Base-by-base conservation (phyloP, 2,888 invertebrate species). In the Tipula unca region DNA sequence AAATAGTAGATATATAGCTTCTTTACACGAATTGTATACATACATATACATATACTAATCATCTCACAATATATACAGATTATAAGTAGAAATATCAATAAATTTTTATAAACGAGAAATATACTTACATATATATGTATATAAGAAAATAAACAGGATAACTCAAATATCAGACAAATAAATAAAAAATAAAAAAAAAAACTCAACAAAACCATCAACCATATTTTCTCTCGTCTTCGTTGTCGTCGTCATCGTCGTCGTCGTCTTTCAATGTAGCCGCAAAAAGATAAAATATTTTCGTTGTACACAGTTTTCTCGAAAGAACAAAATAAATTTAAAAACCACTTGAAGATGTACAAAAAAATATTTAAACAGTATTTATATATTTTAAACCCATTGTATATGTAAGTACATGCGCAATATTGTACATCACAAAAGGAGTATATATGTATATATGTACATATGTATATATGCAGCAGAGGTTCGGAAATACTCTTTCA, bases 141-240 rank as follows among this genome's bases (percentile, higher is more conserved):
- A 25, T 54, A 54, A 54, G 48, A 69, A 69, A 69, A 69, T 69
- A 69, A 69, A 69, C 69, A 39, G 29, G 85, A 29, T 85, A 29
- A 42, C 42, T 85, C 29, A 25, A 86, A 83, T 48, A 69, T 48
- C 20, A 42, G 85, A 86, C 84, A 85, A 85, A 36, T 36, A 39
- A 20, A 39, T 83, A 85, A 82, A n/a, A 85, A 39, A 20, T 35
- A 82, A 85, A 39, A 20, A 39, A 82, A 85, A 82, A 17, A 85
- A 85, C 17, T 54, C 48, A 54, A 54, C 48, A 32, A 48, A 48
- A 48, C 48, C 48, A 48, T 48, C 48, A 69, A 69, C 69, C 69
- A 69, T 69, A 69, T 25, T 69, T 69, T 69, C 69, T 69, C 69
- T 69, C 17, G 32, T 6, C 32, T 4, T 32, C 32, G 32, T 32